Evolutionary conservation across 2,113 vertebrate genomes (phyloP).

Genomic region (Mohoua ochrocephala): DNA sequence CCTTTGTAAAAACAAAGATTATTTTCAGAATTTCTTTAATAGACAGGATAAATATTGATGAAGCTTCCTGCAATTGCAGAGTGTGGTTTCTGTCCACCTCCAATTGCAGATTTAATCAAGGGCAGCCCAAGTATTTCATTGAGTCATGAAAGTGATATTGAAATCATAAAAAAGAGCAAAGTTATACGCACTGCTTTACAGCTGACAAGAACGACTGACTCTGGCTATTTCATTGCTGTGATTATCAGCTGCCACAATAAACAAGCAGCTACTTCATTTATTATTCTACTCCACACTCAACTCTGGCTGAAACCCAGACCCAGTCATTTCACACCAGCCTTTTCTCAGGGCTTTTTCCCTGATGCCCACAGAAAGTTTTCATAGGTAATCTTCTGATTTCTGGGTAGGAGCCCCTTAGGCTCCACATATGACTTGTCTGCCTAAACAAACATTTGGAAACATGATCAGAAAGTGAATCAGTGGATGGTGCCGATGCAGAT

Average conservation of each 20-base stretch:
- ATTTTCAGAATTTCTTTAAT: not conserved
- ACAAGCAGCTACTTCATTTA: not conserved
- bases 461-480: not conserved
- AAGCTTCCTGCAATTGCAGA: not conserved
- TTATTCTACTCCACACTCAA: not conserved
- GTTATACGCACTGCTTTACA: not conserved
- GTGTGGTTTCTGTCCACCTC: not conserved
- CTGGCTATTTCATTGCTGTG: not conserved
- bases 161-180: not conserved
- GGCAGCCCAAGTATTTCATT: not conserved
- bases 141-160: not conserved
- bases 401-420: not conserved
- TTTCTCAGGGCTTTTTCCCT: not conserved
- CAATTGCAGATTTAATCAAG: not conserved
- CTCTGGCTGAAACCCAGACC: not conserved
- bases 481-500: fast-evolving
- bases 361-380: not conserved
- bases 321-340: not conserved
- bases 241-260: constrained; percentile 5
- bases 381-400: not conserved
- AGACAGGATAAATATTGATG: not conserved
- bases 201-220: not conserved
- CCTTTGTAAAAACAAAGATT: not conserved
- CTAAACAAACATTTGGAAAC: not conserved
- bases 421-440: not conserved